Conservation (phyloP, 2,113 vertebrate genomes). For the Dasyprocta punctata region DNA sequence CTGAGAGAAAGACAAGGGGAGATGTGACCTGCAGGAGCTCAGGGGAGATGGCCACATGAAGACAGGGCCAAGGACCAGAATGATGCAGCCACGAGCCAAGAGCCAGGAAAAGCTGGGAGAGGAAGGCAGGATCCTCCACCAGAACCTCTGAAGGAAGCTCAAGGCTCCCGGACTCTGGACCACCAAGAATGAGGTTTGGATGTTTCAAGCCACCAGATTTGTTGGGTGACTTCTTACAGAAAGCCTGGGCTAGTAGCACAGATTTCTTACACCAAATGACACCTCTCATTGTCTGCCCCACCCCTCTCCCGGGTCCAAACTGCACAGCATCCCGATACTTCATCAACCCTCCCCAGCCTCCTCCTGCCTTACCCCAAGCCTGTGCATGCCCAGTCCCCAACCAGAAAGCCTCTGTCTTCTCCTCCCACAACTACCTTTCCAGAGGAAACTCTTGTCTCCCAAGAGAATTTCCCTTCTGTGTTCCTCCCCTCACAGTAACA, state of each 20-base stretch:
- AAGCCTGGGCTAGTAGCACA: accelerated
- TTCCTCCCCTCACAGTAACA: background rate
- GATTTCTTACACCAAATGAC: background rate
- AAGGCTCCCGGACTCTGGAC: background rate
- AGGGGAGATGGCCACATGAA: background rate
- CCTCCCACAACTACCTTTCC: background rate
- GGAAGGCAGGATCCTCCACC: background rate
- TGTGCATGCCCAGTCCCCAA: background rate
- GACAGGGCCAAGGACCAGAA: background rate
- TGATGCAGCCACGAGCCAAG: background rate
- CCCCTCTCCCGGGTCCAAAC: accelerated
- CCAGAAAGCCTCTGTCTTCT: background rate
- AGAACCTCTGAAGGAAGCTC: accelerated
- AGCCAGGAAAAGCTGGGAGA: background rate
- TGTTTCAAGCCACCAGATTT: background rate
- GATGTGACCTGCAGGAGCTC: background rate
- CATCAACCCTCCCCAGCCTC: too few relatives aligned
- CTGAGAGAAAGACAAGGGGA: background rate
- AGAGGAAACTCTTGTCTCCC: background rate
- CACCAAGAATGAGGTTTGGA: background rate
- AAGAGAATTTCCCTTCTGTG: accelerated
- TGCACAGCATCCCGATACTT: too few relatives aligned
- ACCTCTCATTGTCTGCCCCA: too few relatives aligned
- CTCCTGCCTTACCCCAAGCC: too few relatives aligned
- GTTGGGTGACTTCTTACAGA: background rate